Evolutionary conservation across 2,888 invertebrate species (phyloP), one percentile per base, ranked within the genome.

Genomic region (Electrophaes corylata): DNA sequence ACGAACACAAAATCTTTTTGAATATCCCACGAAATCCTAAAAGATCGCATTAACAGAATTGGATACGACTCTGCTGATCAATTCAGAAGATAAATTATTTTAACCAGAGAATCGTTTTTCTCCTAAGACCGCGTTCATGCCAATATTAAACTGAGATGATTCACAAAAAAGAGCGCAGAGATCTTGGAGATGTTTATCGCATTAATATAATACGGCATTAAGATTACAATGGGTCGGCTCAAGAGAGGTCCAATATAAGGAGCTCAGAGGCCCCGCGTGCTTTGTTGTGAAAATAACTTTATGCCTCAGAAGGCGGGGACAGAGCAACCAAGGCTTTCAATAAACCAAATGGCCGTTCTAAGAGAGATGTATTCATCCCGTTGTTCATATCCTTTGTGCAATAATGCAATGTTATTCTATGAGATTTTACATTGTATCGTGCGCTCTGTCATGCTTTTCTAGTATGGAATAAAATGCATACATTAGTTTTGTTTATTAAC

Each of bases 181-280:
- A 76, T 83, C 82, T 83, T 64, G 66, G 77, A 86, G 91, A 91
- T 91, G 85, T 91, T 88, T 91, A 91, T 91, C 91, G 91, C 87
- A 90, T 91, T 91, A 91, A 90, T 91, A 89, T 91, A 89, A 90
- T 90, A 88, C 83, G 76, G 88, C 85, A 90, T 91, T 91, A 90
- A 86, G 89, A 88, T 87, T 81, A 91, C 91, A 91, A 91, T 91
- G 83, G 89, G 73, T 71, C 82, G 88, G 88, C 84, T 90, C 86
- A 83, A 86, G 86, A 88, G 85, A 87, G 86, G 87, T 82, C 87
- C 90, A 91, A 90, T 89, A 87, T 90, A 88, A 87, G 88, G 81
- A 84, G 88, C 88, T 89, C 84, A 80, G 82, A 84, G 81, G 73
- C 80, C 75, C 78, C 77, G 79, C 75, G 71, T 80, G 86, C 90